Percentiles rank a stretch among this genome's conserved stretches.
Evolutionary conservation across 2,113 vertebrate genomes (phyloP).

Genomic region (Junco hyemalis): DNA sequence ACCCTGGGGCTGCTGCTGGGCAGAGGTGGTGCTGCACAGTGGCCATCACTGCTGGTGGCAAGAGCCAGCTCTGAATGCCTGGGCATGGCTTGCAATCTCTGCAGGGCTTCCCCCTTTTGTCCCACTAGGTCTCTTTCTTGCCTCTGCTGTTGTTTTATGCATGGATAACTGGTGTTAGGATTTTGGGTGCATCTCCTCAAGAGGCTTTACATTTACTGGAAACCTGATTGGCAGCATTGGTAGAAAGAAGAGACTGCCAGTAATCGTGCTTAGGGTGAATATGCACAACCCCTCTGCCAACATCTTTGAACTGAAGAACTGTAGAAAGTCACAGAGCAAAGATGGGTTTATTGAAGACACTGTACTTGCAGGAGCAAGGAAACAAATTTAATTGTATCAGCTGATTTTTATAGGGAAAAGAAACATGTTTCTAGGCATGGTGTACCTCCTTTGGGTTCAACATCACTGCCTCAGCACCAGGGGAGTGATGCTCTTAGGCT

Average conservation of each 20-base stretch:
- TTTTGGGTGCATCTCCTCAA: background rate
- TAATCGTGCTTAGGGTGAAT: rapidly evolving
- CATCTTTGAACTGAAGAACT: background rate
- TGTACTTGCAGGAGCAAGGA: background rate
- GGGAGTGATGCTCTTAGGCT: background rate
- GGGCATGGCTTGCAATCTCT: background rate
- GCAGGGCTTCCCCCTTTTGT: rapidly evolving
- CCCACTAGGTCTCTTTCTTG: background rate
- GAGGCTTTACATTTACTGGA: background rate
- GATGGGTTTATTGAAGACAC: background rate
- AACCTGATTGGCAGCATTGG: background rate
- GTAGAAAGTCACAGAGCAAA: background rate
- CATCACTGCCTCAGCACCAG: background rate
- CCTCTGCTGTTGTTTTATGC: background rate
- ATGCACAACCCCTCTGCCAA: background rate
- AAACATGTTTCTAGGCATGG: background rate
- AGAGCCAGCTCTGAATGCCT: background rate
- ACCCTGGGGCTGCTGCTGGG: background rate
- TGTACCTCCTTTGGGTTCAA: background rate
- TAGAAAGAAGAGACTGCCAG: background rate
- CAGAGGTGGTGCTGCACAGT: background rate
- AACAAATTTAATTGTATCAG: background rate
- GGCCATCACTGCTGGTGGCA: background rate
- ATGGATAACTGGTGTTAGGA: background rate
- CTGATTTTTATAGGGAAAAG: background rate